phyloP scores from a whole-genome alignment of 2,888 invertebrate species.

The Carpatolechia fugitivella region DNA sequence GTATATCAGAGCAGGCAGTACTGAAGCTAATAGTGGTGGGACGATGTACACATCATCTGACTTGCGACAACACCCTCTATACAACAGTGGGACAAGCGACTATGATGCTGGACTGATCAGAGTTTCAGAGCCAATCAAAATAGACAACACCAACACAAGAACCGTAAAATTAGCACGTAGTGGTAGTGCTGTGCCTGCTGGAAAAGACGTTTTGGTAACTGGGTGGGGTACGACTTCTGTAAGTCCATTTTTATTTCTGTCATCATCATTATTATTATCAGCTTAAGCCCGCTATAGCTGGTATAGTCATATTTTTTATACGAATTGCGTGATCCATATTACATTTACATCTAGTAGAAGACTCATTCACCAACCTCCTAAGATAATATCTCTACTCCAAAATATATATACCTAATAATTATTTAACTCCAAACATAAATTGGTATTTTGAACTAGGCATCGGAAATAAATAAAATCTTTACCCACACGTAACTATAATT shows the following conservation, averaged over 20 bases:
- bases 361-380: too few species aligned
- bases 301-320: too few species aligned
- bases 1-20: constrained; percentile 61
- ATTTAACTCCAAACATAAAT: too few species aligned
- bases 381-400: too few species aligned
- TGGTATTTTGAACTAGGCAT: too few species aligned
- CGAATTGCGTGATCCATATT: too few species aligned
- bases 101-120: constrained; percentile 67
- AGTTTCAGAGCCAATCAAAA: constrained; percentile 43
- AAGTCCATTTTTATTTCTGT: constrained; percentile 25
- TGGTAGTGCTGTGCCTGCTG: constrained; percentile 34
- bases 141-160: constrained; percentile 45
- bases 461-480: too few species aligned
- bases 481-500: too few species aligned
- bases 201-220: constrained; percentile 42
- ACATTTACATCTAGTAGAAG: too few species aligned
- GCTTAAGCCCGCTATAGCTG: too few species aligned
- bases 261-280: too few species aligned
- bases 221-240: constrained; percentile 67
- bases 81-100: constrained; percentile 52
- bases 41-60: constrained; percentile 46
- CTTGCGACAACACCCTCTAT: constrained; percentile 53
- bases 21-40: constrained; percentile 54
- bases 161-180: constrained; percentile 35
- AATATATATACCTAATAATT: too few species aligned